Conservation (phyloP, 1,140 invertebrate genomes). For the Alviniconcha marisindica region DNA sequence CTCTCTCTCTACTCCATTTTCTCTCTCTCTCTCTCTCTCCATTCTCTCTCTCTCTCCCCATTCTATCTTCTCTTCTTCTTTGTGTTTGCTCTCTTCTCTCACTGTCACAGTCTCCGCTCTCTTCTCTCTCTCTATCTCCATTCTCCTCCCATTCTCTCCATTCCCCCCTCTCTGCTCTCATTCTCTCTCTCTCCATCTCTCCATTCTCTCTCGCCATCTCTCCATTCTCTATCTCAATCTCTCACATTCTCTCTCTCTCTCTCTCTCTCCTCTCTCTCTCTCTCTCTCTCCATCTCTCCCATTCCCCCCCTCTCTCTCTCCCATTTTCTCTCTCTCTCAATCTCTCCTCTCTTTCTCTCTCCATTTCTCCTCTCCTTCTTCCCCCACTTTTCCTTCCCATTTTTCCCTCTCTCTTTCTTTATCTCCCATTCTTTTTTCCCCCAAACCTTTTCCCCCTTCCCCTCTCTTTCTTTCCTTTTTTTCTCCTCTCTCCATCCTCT, state of each 20-base stretch:
- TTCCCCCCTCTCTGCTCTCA: neutral
- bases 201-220: no score
- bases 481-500: no score
- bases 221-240: neutral
- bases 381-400: neutral
- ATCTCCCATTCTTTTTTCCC: no score
- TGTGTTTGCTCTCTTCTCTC: neutral
- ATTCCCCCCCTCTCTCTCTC: no score
- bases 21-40: constrained; percentile 14
- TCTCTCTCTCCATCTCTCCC: no score
- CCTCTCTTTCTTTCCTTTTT: no score
- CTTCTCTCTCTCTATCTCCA: neutral
- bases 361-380: neutral
- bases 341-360: neutral
- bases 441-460: no score
- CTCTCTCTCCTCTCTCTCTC: no score
- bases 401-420: no score
- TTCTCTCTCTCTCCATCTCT: neutral
- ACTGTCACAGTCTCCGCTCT: constrained; percentile 18
- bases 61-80: neutral
- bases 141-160: no score
- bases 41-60: neutral
- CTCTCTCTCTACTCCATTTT: neutral
- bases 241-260: neutral
- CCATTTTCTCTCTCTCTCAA: no score